Conservation (phyloP, 2,113 vertebrate genomes). For the Pavo muticus region DNA sequence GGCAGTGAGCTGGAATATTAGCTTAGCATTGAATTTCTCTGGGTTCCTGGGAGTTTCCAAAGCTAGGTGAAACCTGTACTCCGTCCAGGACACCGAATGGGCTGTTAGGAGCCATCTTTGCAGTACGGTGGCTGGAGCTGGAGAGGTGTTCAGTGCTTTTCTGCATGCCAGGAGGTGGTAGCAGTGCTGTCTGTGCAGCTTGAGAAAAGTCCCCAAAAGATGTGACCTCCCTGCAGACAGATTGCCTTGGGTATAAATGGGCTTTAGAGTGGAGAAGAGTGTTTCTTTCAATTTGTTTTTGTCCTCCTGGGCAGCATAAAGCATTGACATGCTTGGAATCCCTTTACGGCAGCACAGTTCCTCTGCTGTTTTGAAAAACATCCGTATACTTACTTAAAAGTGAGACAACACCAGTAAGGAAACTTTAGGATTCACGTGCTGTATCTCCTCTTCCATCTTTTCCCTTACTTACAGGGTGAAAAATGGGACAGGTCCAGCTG, state of each 20-base stretch:
- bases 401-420: neutral
- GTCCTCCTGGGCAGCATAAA: neutral
- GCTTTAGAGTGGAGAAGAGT: neutral
- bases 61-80: neutral
- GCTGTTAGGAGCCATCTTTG: neutral
- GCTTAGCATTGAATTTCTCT: neutral
- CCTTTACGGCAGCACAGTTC: neutral
- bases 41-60: slow-evolving; percentile 1
- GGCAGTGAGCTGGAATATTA: slow-evolving; percentile 23
- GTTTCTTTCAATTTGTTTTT: too few relatives aligned
- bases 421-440: neutral
- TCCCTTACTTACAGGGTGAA: neutral
- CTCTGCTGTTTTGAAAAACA: neutral
- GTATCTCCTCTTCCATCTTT: neutral
- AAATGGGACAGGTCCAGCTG: neutral
- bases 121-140: neutral
- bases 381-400: neutral
- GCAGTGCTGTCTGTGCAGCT: neutral
- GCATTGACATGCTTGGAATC: neutral
- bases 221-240: neutral
- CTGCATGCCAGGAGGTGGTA: neutral
- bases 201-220: neutral
- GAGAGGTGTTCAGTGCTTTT: neutral
- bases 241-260: neutral
- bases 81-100: neutral